Evolutionary conservation across 1,140 invertebrate species (phyloP).

Genomic region (Papilio machaon): DNA sequence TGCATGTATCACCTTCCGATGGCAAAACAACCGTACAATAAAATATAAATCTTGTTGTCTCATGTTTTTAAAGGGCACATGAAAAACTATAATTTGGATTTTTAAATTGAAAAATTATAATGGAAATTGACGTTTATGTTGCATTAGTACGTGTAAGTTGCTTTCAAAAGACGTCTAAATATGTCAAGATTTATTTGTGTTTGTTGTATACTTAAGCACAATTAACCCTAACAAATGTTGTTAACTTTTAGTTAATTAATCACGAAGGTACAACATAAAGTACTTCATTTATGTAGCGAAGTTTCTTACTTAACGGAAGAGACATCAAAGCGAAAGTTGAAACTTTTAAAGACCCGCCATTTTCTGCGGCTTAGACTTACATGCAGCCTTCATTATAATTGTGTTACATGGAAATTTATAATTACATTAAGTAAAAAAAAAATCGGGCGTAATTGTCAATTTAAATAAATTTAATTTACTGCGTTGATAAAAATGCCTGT

Average conservation of each 20-base stretch:
- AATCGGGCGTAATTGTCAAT: background rate
- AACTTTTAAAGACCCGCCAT: constrained; percentile 36
- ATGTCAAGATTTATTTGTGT: constrained; percentile 4
- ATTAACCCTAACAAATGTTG: constrained; percentile 24
- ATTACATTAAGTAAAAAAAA: background rate
- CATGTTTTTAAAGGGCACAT: too few species aligned
- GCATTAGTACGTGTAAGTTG: background rate
- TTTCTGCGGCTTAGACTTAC: constrained; percentile 31
- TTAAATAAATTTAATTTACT: background rate
- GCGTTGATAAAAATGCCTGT: background rate
- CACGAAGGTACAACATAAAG: constrained; percentile 26
- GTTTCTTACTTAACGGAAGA: constrained; percentile 38
- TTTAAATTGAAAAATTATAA: too few species aligned
- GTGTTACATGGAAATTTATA: background rate
- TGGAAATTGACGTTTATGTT: too few species aligned
- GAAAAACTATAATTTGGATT: too few species aligned
- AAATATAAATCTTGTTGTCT: too few species aligned
- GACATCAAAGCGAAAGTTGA: constrained; percentile 32
- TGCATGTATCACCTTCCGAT: too few species aligned
- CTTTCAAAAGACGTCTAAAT: background rate
- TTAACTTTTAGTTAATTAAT: constrained; percentile 34
- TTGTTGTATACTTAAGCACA: constrained; percentile 22
- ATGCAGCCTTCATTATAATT: constrained; percentile 14
- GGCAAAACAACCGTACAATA: too few species aligned
- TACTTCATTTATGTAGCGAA: constrained; percentile 31